These are phyloP conservation scores for Zaprionus vittiger DNA, from an alignment of 1,140 invertebrate genomes.

Conservation along the genomic window DNA sequence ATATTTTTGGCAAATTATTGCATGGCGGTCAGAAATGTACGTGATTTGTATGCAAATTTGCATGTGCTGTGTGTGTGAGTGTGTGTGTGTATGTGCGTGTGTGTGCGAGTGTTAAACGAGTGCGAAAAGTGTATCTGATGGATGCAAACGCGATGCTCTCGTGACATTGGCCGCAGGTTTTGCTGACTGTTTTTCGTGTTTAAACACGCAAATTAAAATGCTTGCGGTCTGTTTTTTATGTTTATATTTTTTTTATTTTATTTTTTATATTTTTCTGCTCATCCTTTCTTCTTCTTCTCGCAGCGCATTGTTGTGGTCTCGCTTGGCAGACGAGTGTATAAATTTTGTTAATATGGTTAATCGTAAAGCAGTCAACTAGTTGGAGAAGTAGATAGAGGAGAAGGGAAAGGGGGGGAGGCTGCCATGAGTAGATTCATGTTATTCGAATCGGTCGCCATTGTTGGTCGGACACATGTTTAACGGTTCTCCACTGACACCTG, in stretches of 20 bases:
- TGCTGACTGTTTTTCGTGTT: constrained; percentile 54
- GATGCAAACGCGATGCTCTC: constrained; percentile 51
- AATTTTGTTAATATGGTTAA: constrained; percentile 72
- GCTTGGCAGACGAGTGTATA: constrained; percentile 58
- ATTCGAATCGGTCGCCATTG: constrained; percentile 35
- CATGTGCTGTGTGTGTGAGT: not conserved
- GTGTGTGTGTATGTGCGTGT: not conserved
- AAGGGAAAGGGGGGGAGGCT: not conserved
- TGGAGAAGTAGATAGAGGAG: not conserved
- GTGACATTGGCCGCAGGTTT: constrained; percentile 46
- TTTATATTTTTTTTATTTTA: constrained; percentile 6
- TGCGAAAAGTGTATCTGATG: constrained; percentile 62
- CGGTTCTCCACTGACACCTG: constrained; percentile 36
- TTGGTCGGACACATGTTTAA: constrained; percentile 19
- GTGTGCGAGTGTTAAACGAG: constrained; percentile 34
- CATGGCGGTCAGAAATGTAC: constrained; percentile 29
- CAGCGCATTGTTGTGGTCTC: constrained; percentile 49
- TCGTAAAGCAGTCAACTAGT: constrained; percentile 62
- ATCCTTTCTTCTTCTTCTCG: constrained; percentile 4
- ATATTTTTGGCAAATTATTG: constrained; percentile 52
- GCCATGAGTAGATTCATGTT: constrained; percentile 23
- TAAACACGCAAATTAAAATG: constrained; percentile 64
- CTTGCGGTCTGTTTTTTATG: constrained; percentile 65
- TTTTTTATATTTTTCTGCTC: constrained; percentile 4
- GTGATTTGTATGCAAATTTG: constrained; percentile 73